phyloP scores from a whole-genome alignment of 2,797 vertebrate species.

The Pristis pectinata region DNA sequence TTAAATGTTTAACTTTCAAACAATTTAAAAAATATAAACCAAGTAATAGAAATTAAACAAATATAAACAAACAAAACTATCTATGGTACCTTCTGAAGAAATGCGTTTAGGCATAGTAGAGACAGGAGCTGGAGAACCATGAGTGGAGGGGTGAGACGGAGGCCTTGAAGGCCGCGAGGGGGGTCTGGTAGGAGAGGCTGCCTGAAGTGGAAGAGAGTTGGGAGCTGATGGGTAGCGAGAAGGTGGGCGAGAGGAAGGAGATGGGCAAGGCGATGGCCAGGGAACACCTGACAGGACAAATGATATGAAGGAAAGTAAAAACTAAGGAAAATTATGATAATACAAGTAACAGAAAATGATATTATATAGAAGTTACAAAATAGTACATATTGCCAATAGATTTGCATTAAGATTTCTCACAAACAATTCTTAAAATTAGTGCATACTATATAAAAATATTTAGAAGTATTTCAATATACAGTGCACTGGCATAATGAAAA shows the following conservation, averaged over 20 bases:
- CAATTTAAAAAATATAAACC: background rate
- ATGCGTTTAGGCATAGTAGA: constrained; percentile 98
- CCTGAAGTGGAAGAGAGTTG: constrained; percentile 96
- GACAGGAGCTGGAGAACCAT: constrained; percentile 88
- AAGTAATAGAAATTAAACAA: constrained; percentile 49
- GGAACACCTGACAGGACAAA: constrained; percentile 92
- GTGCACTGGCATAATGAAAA: background rate
- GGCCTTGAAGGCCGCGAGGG: constrained; percentile 97
- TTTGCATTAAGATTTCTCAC: background rate
- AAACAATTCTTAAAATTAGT: background rate
- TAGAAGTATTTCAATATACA: background rate
- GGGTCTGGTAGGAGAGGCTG: constrained; percentile 96
- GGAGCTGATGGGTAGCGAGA: constrained; percentile 98
- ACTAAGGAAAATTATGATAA: constrained; percentile 60
- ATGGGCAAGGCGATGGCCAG: constrained; percentile 98
- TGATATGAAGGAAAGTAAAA: constrained; percentile 83
- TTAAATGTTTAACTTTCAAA: constrained; percentile 5
- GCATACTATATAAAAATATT: background rate
- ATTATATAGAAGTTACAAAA: background rate
- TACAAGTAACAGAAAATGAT: constrained; percentile 52
- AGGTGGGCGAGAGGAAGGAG: constrained; percentile 98
- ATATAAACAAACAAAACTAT: constrained; percentile 63
- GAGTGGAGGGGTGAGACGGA: constrained; percentile 96
- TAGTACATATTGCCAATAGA: background rate
- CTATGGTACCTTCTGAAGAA: constrained; percentile 95